Evolutionary conservation across 2,113 vertebrate species (phyloP).

Genomic region (Sceloporus undulatus): DNA sequence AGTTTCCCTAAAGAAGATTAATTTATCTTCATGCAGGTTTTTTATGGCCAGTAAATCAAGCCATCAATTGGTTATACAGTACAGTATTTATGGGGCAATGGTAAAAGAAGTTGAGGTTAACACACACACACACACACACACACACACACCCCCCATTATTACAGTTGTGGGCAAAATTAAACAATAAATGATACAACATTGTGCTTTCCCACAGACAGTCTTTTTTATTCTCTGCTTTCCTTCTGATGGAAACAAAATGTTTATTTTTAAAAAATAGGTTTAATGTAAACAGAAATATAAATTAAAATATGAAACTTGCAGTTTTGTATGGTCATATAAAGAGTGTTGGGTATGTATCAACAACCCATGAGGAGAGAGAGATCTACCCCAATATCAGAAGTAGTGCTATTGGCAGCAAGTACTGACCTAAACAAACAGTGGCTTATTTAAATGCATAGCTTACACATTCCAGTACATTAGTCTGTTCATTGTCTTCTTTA

Average conservation of each 20-base stretch:
- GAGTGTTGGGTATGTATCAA: slow-evolving; percentile 37
- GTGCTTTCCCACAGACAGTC: slow-evolving; percentile 49
- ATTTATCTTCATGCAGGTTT: slow-evolving; percentile 46
- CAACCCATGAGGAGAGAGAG: slow-evolving; percentile 49
- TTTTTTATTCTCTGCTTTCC: slow-evolving; percentile 7
- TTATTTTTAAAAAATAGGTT: slow-evolving; percentile 42
- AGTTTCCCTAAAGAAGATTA: slow-evolving; percentile 64
- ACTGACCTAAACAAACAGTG: slow-evolving; percentile 62
- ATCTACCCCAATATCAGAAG: slow-evolving; percentile 53
- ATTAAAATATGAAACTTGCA: slow-evolving; percentile 67
- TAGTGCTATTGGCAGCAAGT: slow-evolving; percentile 61
- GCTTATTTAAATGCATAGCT: slow-evolving; percentile 52
- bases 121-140: slow-evolving; percentile 2
- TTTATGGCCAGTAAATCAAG: slow-evolving; percentile 58
- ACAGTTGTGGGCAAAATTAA: slow-evolving; percentile 40
- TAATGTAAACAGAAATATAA: slow-evolving; percentile 62
- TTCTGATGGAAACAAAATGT: slow-evolving; percentile 21
- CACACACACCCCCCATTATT: not conserved
- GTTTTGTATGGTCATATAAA: slow-evolving; percentile 62
- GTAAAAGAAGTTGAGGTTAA: slow-evolving; percentile 61
- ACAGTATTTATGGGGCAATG: slow-evolving; percentile 52
- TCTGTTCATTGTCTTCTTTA: slow-evolving; percentile 67
- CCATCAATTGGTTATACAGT: slow-evolving; percentile 34
- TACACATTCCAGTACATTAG: slow-evolving; percentile 60
- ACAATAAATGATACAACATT: slow-evolving; percentile 37